Evolutionary conservation across 1,140 invertebrate genomes (phyloP), one percentile per base, ranked within the genome.

Genomic region (Pseudomyrmex flavicornis): DNA sequence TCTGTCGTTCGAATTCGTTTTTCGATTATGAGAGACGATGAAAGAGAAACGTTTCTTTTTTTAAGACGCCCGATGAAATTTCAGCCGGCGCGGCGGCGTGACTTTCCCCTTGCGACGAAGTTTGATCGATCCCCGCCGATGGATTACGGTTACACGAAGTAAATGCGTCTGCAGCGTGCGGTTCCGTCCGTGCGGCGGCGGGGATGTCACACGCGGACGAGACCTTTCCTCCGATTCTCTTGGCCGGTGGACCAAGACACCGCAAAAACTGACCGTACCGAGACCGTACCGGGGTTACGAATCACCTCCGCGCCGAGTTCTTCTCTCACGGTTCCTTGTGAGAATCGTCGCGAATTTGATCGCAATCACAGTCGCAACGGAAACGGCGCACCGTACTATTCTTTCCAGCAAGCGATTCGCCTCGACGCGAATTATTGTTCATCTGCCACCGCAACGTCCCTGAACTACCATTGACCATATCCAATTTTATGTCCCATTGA

Each of bases 221-320:
- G 48, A 44, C 35, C 59, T 75, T 46, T 72, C 15, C 22, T 50
- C 46, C 54, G 65, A 73, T 66, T 59, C 61, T 62, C 50, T 59
- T 84, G 86, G 13, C 52, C 86, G 82, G 2, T 85, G 87, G 79
- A 92, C 85, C 88, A 86, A 76, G 70, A 90, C 90, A 92, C 91
- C 92, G 88, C 90, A 93, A 92, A 90, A 92, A 85, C 83, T 85
- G 59, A 91, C 82, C 82, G 72, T 90, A 89, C 84, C 87, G 73
- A 83, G 79, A 35, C 62, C 72, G 69, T 35, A 84, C 66, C 73
- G 59, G 70, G 50, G 74, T 84, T 87, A 84, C 52, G 73, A 80
- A 80, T 80, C 68, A 68, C 13, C 84, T 72, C 48, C n/a, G n/a
- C 35, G 73, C 12, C 54, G 70, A 44, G 77, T 22, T 68, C 63